Evolutionary conservation across 2,888 invertebrate species (phyloP), one percentile per base, ranked within the genome.

Genomic region (Thalpophila matura): DNA sequence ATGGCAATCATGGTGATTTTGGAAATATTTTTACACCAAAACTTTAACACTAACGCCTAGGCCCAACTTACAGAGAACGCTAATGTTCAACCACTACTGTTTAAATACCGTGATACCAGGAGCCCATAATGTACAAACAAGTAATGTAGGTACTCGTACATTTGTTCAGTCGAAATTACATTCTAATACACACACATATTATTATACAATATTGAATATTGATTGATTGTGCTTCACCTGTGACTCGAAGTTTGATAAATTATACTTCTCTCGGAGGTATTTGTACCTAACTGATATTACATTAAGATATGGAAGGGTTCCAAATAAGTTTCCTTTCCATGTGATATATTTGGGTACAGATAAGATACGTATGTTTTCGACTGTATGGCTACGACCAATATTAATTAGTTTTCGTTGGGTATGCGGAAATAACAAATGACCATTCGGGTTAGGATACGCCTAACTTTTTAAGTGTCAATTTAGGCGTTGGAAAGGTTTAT

Each of bases 211-310:
- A n/a, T n/a, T n/a, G n/a, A n/a, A 35, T 76, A 62, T 70, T 70
- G 71, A 70, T 70, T 70, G 42, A 62, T 76, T 71, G 26, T 1
- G 31, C 45, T 22, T 31, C 70, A 62, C 49, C 40, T 76, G 50
- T 16, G 18, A 27, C 42, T 6, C 53, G 33, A 38, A 49, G 18
- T 50, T 60, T 76, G 63, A 71, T 62, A 55, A 62, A 61, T 70
- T 42, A 37, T 24, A 24, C 50, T 26, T 38, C 31, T 47, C 24
- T 42, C 35, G 18, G 10, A 26, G 2, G 4, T 31, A 50, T 46
- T 31, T 45, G 24, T 22, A 1, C 54, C 20, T 22, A 29, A 31
- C 45, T 46, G 20, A 57, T 55, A 14, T 33, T 26, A 46, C 24
- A 33, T 72, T 24, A 29, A n/a, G n/a, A 26, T 47, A 37, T 66